These are phyloP conservation scores for Coendou prehensilis DNA, from an alignment of 2,797 vertebrate species.

Conservation along the genomic window DNA sequence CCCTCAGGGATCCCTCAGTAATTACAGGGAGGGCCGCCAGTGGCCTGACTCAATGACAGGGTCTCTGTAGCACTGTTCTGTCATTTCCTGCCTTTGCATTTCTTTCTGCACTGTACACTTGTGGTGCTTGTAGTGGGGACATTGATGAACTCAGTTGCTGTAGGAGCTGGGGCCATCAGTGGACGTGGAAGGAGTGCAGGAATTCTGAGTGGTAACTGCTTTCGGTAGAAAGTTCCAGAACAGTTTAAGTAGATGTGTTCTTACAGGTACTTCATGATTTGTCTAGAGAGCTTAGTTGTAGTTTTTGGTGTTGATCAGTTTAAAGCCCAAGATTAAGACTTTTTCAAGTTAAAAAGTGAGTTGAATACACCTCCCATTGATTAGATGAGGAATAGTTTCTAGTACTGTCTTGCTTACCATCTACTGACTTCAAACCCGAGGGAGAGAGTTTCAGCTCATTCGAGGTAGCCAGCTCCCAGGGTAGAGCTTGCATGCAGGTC, in stretches of 20 bases:
- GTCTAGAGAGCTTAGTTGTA: constrained; percentile 13
- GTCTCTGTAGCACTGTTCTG: not conserved
- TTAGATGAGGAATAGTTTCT: constrained; percentile 43
- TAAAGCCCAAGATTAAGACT: constrained; percentile 62
- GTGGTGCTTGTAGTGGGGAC: not conserved
- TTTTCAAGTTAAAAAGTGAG: constrained; percentile 47
- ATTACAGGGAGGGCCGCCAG: not conserved
- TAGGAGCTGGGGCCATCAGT: not conserved
- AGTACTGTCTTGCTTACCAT: not conserved
- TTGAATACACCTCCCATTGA: constrained; percentile 1
- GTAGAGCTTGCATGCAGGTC: not conserved
- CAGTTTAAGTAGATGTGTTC: constrained; percentile 9
- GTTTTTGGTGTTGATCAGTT: constrained; percentile 35
- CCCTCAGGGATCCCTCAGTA: not conserved
- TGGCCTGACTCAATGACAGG: not conserved
- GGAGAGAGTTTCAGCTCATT: constrained; percentile 9
- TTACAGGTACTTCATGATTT: constrained; percentile 48
- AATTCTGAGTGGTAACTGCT: constrained; percentile 12
- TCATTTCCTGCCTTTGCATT: not conserved
- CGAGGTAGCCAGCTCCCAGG: not conserved
- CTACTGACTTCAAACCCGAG: constrained; percentile 54
- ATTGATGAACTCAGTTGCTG: not conserved
- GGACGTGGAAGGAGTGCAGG: not conserved
- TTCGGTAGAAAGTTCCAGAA: constrained; percentile 44
- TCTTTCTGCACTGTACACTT: no score